These are phyloP conservation scores for Sicus ferrugineus DNA, from an alignment of 2,888 invertebrate genomes.

Conservation along the genomic window DNA sequence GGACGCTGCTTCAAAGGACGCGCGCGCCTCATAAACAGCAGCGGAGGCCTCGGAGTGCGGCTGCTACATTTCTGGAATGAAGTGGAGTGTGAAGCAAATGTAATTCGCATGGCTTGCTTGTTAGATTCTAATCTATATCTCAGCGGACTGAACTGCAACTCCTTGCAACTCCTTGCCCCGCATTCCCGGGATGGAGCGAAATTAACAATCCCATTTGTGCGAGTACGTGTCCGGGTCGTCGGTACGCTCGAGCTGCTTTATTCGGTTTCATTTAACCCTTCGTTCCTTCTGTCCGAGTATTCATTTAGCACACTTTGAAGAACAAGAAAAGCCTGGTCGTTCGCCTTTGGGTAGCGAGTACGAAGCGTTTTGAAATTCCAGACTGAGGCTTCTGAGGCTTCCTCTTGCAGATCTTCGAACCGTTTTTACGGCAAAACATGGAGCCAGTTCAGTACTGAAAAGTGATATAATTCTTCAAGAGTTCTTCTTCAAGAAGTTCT, in stretches of 20 bases:
- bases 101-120: background rate
- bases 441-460: too few species aligned
- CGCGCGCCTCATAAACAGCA: too few species aligned
- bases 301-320: too few species aligned
- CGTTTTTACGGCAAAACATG: too few species aligned
- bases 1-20: too few species aligned
- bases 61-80: background rate
- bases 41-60: too few species aligned
- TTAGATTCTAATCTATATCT: slow-evolving; percentile 16
- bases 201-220: slow-evolving; percentile 20
- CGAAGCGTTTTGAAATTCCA: background rate
- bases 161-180: background rate
- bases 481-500: too few species aligned
- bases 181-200: background rate
- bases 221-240: slow-evolving; percentile 4
- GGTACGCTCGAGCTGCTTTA: background rate
- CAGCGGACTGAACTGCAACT: background rate
- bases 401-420: too few species aligned
- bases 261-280: background rate
- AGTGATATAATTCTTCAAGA: too few species aligned
- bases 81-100: slow-evolving; percentile 12
- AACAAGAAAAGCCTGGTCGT: too few species aligned
- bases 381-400: too few species aligned
- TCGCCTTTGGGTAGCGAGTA: background rate
- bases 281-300: background rate